These are phyloP conservation scores for Callopanchax toddi DNA, from an alignment of 2,113 vertebrate species.

Conservation along the genomic window DNA sequence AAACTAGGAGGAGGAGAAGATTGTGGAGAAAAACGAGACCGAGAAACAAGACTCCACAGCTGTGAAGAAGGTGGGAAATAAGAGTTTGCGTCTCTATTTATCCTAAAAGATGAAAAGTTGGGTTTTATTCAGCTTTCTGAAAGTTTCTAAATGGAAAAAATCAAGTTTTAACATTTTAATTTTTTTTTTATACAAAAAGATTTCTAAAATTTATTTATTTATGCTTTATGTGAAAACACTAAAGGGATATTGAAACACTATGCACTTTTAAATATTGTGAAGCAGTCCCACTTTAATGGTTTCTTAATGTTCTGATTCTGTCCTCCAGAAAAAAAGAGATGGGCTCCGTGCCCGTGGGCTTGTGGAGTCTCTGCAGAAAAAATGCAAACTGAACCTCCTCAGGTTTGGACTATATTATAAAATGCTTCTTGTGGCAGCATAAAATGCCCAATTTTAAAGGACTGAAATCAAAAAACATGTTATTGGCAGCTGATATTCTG, in stretches of 20 bases:
- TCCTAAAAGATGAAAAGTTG: rapidly evolving
- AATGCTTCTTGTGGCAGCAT: too few species aligned
- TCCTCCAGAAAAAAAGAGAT: slow-evolving; percentile 20
- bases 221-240: not conserved
- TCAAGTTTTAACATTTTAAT: too few species aligned
- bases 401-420: slow-evolving; percentile 6
- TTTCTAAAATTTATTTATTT: too few species aligned
- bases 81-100: not conserved
- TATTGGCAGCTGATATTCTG: not conserved
- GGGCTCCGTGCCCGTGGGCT: not conserved
- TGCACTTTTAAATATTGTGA: not conserved
- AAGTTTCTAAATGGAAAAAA: too few species aligned
- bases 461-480: not conserved
- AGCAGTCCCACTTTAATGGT: not conserved
- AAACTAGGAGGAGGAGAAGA: not conserved
- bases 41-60: not conserved
- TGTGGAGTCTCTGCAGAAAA: slow-evolving; percentile 7
- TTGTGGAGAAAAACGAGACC: not conserved
- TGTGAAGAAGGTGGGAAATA: slow-evolving; percentile 11
- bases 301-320: not conserved
- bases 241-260: not conserved
- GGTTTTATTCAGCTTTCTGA: too few species aligned
- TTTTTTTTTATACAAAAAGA: too few species aligned
- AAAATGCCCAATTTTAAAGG: too few species aligned
- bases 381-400: not conserved